Percentiles rank a stretch among this genome's conserved stretches.
Evolutionary conservation across 2,888 invertebrate genomes (phyloP).

Genomic region (Ctenicera cuprea): DNA sequence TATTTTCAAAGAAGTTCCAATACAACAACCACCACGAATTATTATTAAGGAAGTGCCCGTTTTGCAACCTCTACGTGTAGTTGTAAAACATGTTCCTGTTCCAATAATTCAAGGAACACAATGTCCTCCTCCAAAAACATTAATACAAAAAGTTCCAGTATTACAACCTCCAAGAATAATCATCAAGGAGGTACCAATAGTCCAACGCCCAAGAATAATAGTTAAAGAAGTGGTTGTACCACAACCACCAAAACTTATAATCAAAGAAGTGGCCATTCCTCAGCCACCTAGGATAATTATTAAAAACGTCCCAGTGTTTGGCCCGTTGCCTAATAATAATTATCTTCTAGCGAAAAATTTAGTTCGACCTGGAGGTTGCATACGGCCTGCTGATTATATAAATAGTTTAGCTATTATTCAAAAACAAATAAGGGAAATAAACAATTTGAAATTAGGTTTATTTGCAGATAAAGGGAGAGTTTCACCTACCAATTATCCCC

Average conservation of each 20-base stretch:
- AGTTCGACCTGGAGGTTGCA: not conserved
- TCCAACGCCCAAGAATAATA: slow-evolving; percentile 38
- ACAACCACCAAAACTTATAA: slow-evolving; percentile 35
- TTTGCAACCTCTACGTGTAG: slow-evolving; percentile 26
- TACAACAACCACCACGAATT: slow-evolving; percentile 37
- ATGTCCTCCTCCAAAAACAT: slow-evolving; percentile 35
- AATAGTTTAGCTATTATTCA: not conserved
- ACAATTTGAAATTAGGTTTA: no score
- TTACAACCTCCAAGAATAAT: slow-evolving; percentile 43
- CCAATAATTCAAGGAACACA: slow-evolving; percentile 14
- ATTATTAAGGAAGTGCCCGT: slow-evolving; percentile 44
- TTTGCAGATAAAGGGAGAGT: no score
- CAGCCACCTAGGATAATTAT: not conserved
- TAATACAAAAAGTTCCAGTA: slow-evolving; percentile 36
- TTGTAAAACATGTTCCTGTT: slow-evolving; percentile 40
- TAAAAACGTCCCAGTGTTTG: not conserved
- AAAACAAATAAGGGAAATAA: not conserved
- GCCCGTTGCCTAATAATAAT: not conserved
- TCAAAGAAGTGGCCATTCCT: slow-evolving; percentile 32
- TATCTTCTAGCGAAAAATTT: not conserved
- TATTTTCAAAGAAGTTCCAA: slow-evolving; percentile 33
- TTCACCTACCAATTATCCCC: not conserved
- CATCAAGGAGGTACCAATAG: slow-evolving; percentile 26
- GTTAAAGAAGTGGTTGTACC: slow-evolving; percentile 34
- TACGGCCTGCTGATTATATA: not conserved